Evolutionary conservation across 2,113 vertebrate genomes (phyloP).

Genomic region (Uropsilus gracilis): DNA sequence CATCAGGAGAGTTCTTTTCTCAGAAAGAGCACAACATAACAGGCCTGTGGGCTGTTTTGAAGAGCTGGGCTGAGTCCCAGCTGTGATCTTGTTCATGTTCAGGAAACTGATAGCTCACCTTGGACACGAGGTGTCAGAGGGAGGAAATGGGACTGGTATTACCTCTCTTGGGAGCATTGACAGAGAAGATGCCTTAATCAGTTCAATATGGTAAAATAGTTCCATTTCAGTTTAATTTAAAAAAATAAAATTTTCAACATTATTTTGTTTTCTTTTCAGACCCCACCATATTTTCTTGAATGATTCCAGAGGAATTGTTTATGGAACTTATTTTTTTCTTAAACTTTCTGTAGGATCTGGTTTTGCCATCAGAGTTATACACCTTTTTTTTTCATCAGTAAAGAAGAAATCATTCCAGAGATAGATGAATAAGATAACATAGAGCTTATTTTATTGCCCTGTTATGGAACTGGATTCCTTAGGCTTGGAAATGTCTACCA

Average conservation of each 20-base stretch:
- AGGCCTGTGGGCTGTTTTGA: too few relatives aligned
- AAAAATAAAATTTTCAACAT: slow-evolving; percentile 19
- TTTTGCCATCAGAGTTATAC: slow-evolving; percentile 81
- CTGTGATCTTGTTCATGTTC: background rate
- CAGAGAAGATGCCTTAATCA: background rate
- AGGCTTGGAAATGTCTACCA: slow-evolving; percentile 80
- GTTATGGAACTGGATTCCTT: slow-evolving; percentile 78
- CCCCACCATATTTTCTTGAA: slow-evolving; percentile 22
- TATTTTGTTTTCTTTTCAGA: slow-evolving; percentile 12
- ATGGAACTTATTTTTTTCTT: slow-evolving; percentile 30
- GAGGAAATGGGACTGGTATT: background rate
- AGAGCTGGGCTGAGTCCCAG: background rate
- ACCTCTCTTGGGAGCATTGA: background rate
- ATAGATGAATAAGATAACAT: slow-evolving; percentile 79
- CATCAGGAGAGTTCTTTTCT: background rate
- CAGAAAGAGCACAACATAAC: background rate
- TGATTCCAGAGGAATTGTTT: slow-evolving; percentile 49
- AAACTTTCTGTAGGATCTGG: slow-evolving; percentile 69
- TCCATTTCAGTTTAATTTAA: background rate
- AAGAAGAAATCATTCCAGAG: slow-evolving; percentile 74
- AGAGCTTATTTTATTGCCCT: slow-evolving; percentile 74
- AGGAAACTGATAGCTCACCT: background rate
- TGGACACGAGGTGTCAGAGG: background rate
- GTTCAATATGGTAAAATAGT: background rate
- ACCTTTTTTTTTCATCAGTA: slow-evolving; percentile 71